These are phyloP conservation scores for Leucophora obtusa DNA, from an alignment of 2,888 invertebrate genomes.

Conservation along the genomic window DNA sequence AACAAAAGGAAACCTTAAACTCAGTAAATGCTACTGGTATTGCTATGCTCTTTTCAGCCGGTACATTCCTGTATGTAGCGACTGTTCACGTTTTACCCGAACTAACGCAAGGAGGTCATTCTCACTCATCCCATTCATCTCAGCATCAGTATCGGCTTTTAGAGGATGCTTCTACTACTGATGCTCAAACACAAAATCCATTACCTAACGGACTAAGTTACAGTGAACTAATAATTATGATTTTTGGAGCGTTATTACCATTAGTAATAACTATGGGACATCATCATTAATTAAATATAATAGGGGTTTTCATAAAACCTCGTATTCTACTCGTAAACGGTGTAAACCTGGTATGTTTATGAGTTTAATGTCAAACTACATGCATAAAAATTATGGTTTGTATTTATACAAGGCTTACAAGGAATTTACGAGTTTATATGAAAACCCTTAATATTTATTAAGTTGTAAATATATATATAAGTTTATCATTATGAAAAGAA, in stretches of 20 bases:
- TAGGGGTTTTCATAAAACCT: too few species aligned
- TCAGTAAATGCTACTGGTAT: conserved; percentile 95
- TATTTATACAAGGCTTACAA: too few species aligned
- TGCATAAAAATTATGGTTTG: too few species aligned
- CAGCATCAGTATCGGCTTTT: conserved; percentile 73
- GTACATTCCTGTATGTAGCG: conserved; percentile 98
- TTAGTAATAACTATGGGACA: conserved; percentile 94
- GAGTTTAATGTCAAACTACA: too few species aligned
- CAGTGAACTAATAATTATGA: conserved; percentile 89
- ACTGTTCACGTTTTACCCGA: conserved; percentile 99
- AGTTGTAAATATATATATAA: too few species aligned
- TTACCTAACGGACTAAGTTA: conserved; percentile 82
- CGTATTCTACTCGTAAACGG: too few species aligned
- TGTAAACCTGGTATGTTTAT: too few species aligned
- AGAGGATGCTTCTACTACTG: conserved; percentile 67
- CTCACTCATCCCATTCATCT: conserved; percentile 67
- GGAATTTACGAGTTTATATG: too few species aligned
- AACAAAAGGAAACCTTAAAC: conserved; percentile 93
- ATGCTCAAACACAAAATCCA: conserved; percentile 65
- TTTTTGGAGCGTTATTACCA: conserved; percentile 92
- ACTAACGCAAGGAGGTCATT: conserved; percentile 83
- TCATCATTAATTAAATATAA: conserved; percentile 83
- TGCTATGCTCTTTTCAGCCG: conserved; percentile 99
- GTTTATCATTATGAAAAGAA: too few species aligned
- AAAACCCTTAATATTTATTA: too few species aligned